A percentile compares a stretch with the other conserved stretches of the same genome.
Evolutionary conservation across 2,888 invertebrate species (phyloP).

Genomic region (Orchesellides sinensis): DNA sequence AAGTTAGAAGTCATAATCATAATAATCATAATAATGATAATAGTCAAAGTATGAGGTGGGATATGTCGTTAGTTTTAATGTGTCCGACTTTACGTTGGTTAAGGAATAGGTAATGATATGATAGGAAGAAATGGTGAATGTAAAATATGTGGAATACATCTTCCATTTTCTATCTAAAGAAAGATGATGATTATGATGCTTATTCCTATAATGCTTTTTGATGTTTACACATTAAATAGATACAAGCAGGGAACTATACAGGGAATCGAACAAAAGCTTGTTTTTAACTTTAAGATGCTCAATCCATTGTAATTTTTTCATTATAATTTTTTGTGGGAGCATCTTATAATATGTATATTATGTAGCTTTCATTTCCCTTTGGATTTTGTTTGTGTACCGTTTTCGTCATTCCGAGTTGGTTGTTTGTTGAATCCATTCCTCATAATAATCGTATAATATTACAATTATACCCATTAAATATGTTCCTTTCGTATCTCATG

Average conservation of each 20-base stretch:
- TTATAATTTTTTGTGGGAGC: no score
- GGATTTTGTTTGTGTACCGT: not conserved
- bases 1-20: constrained; percentile 61
- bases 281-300: no score
- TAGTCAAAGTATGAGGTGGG: constrained; percentile 72
- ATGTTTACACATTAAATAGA: no score
- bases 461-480: constrained; percentile 66
- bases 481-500: constrained; percentile 26
- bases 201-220: not conserved
- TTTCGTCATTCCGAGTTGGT: constrained; percentile 23
- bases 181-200: constrained; percentile 40
- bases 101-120: constrained; percentile 72
- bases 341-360: no score
- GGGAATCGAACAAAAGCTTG: no score
- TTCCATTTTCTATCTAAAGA: not conserved
- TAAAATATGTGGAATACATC: constrained; percentile 26
- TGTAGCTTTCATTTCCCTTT: no score
- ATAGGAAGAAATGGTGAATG: constrained; percentile 42
- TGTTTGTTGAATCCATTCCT: constrained; percentile 22
- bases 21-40: constrained; percentile 74
- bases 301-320: no score
- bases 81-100: constrained; percentile 73
- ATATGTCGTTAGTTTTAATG: constrained; percentile 75
- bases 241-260: no score
- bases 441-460: constrained; percentile 62